Evolutionary conservation across 1,140 invertebrate genomes (phyloP).

Genomic region (Gonatopus flavifemur): DNA sequence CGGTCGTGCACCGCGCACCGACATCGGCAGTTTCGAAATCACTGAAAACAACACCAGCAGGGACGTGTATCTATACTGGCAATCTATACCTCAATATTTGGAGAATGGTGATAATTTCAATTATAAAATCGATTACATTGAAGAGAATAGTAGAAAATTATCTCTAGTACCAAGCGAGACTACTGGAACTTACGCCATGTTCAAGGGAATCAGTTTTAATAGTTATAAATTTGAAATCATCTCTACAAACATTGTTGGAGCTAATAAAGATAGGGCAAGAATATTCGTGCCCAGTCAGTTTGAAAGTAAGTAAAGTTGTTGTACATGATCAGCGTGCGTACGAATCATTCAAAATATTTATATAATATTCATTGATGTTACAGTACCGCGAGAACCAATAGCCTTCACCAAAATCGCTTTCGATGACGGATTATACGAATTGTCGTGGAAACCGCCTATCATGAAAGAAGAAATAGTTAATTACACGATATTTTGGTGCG

Average conservation of each 20-base stretch:
- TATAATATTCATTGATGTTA: constrained; percentile 28
- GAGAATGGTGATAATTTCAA: constrained; percentile 64
- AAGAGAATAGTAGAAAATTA: constrained; percentile 45
- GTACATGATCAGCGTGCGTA: neutral
- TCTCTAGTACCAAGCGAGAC: constrained; percentile 47
- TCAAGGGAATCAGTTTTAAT: constrained; percentile 53
- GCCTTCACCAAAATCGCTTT: constrained; percentile 71
- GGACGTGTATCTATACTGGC: constrained; percentile 71
- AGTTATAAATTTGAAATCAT: constrained; percentile 59
- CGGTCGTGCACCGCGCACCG: constrained; percentile 62
- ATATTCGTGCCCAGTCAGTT: constrained; percentile 63
- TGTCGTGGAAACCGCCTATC: constrained; percentile 68
- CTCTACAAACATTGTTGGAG: constrained; percentile 63
- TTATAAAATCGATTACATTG: constrained; percentile 46
- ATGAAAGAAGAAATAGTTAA: constrained; percentile 48
- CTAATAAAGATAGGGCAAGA: constrained; percentile 59
- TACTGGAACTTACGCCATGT: constrained; percentile 60
- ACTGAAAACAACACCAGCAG: constrained; percentile 54
- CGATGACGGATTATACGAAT: constrained; percentile 67
- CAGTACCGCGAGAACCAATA: constrained; percentile 56
- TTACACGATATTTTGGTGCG: constrained; percentile 79
- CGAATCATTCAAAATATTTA: neutral
- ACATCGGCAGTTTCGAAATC: constrained; percentile 67
- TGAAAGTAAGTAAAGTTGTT: constrained; percentile 56
- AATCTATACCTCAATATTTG: constrained; percentile 63